Evolutionary conservation across 2,113 vertebrate species (phyloP).

Genomic region (Scalopus aquaticus): DNA sequence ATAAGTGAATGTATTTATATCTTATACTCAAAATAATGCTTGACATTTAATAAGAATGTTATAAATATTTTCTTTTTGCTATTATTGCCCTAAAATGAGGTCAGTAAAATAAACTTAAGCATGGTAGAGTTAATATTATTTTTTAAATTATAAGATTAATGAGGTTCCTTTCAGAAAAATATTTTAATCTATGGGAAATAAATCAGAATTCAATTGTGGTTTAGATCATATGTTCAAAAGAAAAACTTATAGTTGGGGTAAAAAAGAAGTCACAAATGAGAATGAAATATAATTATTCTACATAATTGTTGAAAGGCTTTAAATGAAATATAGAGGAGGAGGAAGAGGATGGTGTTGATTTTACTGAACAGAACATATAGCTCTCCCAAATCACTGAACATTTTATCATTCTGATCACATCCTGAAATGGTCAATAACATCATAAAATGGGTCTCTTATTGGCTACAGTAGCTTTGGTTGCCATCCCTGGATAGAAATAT

Average conservation of each 20-base stretch:
- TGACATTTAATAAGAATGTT: background rate
- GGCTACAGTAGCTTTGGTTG: background rate
- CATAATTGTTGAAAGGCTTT: background rate
- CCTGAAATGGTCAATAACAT: background rate
- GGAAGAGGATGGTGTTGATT: background rate
- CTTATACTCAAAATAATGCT: background rate
- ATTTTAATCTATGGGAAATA: background rate
- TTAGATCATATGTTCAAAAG: background rate
- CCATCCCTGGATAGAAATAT: background rate
- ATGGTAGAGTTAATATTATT: background rate
- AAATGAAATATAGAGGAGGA: background rate
- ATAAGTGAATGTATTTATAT: background rate
- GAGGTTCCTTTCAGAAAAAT: slow-evolving; percentile 1
- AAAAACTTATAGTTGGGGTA: background rate
- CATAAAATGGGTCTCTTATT: background rate
- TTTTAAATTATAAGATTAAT: slow-evolving; percentile 26
- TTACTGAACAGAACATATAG: background rate
- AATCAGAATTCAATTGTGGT: background rate
- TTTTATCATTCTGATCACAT: background rate
- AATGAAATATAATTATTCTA: background rate
- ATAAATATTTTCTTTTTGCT: background rate
- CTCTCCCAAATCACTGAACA: background rate
- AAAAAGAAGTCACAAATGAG: background rate
- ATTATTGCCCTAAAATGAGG: background rate
- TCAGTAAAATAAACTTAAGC: background rate